Evolutionary conservation across 2,888 invertebrate species (phyloP).

Genomic region (Coelopa pilipes): DNA sequence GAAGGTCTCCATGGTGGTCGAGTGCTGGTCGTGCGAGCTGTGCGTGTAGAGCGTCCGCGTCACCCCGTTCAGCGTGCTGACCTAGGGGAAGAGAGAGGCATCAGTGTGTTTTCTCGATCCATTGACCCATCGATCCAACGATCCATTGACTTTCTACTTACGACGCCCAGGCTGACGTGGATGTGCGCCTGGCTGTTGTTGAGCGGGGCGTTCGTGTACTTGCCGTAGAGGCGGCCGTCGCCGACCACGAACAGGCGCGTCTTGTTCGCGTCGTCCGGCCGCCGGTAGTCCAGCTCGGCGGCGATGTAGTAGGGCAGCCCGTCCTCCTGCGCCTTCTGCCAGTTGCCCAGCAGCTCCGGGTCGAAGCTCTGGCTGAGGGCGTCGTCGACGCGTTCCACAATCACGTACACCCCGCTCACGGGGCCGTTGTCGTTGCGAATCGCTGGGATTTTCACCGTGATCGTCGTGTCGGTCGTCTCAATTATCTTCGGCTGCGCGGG

Average conservation of each 20-base stretch:
- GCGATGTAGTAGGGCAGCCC: slow-evolving; percentile 84
- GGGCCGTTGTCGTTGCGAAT: slow-evolving; percentile 83
- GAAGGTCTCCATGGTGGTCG: slow-evolving; percentile 53
- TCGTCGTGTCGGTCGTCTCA: slow-evolving; percentile 72
- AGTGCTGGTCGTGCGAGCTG: slow-evolving; percentile 67
- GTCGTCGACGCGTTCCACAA: slow-evolving; percentile 75
- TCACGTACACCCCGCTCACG: slow-evolving; percentile 77
- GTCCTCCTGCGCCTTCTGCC: slow-evolving; percentile 74
- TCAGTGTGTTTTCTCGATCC: not conserved
- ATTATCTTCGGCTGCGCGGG: slow-evolving; percentile 77
- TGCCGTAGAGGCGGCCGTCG: slow-evolving; percentile 78
- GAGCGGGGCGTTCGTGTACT: slow-evolving; percentile 81
- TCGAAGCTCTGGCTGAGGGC: slow-evolving; percentile 75
- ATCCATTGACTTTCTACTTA: slow-evolving; percentile 67
- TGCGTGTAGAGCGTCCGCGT: slow-evolving; percentile 76
- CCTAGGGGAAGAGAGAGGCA: slow-evolving; percentile 42
- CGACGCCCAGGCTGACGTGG: slow-evolving; percentile 77
- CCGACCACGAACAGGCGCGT: slow-evolving; percentile 80
- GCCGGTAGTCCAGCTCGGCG: slow-evolving; percentile 78
- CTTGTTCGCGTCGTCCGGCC: slow-evolving; percentile 66
- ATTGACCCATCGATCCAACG: too few relatives aligned
- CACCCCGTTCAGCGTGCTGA: slow-evolving; percentile 71
- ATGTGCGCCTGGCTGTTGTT: slow-evolving; percentile 71
- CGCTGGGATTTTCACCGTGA: slow-evolving; percentile 75
- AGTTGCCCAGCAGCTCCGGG: slow-evolving; percentile 72